Evolutionary conservation across 1,140 invertebrate species (phyloP), one percentile per base, ranked within the genome.

Genomic region (Panulirus ornatus): DNA sequence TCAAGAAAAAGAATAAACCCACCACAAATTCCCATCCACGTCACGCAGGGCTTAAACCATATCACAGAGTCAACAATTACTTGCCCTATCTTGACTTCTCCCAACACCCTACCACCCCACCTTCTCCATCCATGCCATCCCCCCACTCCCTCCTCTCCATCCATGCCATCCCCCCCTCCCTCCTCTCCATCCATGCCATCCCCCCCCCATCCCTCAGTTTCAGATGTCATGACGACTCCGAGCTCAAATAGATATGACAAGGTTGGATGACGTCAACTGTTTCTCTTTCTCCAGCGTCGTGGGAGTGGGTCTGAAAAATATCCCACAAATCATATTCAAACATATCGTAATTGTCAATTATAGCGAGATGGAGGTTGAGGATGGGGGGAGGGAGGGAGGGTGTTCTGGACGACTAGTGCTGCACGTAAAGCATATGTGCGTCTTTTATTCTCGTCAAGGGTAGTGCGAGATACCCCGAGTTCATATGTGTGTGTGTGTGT

Each of bases 251-350:
- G 16, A 66, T 58, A 19, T 58, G 54, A 66, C 58, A 66, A 66
- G 58, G 58, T 22, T 30, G 58, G 9, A 5, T 66, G 58, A 66
- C 58, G 58, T 66, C 58, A 30, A 8, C 42, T 30, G 5, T 30
- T 27, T 16, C 42, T 27, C 76, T 22, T n/a, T 38, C 73, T 40
- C 5, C 73, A 36, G 9, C 58, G 11, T 14, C 76, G 76, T 79
- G 76, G 42, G 76, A 79, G 42, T 19, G 8, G 42, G 38, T 30
- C 27, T n/a, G 51, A 83, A 83, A 83, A 83, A 40, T 83, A 22
- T 83, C 79, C 27, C 79, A 83, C 79, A 83, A 83, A 83, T 83
- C 79, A 83, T 83, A 63, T 83, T 83, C 79, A 83, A 83, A 83
- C 40, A 83, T 44, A 79, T 79, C 76, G 76, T 79, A 79, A 79